Evolutionary conservation across 2,797 vertebrate genomes (phyloP).

Genomic region (Kryptolebias ocellatus): DNA sequence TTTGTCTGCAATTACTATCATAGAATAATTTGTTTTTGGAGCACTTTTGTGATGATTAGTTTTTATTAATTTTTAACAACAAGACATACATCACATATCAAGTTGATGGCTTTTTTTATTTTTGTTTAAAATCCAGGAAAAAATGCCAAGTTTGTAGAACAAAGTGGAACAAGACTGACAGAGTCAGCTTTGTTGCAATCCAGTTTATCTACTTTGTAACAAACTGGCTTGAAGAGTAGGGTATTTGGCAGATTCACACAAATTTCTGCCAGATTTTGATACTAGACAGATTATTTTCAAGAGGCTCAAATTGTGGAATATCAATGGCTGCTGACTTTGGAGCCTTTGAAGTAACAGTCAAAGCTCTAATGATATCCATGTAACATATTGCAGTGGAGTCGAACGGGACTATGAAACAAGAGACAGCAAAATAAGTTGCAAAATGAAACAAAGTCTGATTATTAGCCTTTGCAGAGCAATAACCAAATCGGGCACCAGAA

Average conservation of each 20-base stretch:
- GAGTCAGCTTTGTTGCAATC: constrained; percentile 21
- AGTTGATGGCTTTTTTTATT: constrained; percentile 59
- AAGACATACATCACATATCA: constrained; percentile 69
- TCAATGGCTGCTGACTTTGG: constrained; percentile 6
- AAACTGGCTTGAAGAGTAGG: constrained; percentile 17
- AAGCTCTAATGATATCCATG: constrained; percentile 1
- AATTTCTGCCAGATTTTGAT: constrained; percentile 16
- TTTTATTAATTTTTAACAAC: constrained; percentile 64
- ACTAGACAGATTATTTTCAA: constrained; percentile 30
- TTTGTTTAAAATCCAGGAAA: constrained; percentile 40
- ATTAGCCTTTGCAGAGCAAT: constrained; percentile 19
- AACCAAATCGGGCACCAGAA: constrained; percentile 32
- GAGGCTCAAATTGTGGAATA: constrained; percentile 22
- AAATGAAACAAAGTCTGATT: constrained; percentile 26
- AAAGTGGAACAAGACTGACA: constrained; percentile 16
- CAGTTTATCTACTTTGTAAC: constrained; percentile 20
- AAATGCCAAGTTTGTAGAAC: constrained; percentile 49
- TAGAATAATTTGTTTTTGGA: constrained; percentile 56
- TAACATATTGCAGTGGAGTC: constrained; percentile 1
- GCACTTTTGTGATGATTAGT: constrained; percentile 61
- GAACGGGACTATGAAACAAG: constrained; percentile 7
- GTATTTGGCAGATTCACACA: constrained; percentile 25
- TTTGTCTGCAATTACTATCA: constrained; percentile 70
- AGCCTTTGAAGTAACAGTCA: constrained; percentile 3
- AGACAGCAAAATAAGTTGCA: constrained; percentile 26